A percentile compares a stretch with the other conserved stretches of the same genome.
phyloP scores from a whole-genome alignment of 2,888 invertebrate species.

The Pomacea canaliculata region DNA sequence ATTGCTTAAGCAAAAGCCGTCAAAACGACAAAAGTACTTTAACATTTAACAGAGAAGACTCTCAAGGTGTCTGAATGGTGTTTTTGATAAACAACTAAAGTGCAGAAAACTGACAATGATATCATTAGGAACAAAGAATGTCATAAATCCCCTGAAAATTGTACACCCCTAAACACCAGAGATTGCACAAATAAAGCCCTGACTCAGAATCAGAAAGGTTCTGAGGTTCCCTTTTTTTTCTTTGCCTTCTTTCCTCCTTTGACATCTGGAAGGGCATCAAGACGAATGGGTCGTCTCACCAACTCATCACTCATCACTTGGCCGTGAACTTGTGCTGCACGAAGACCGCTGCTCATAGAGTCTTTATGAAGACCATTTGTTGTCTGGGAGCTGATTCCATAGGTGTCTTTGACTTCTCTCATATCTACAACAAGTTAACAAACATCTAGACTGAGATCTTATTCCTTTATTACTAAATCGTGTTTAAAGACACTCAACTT shows the following conservation, averaged over 20 bases:
- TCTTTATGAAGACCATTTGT: constrained; percentile 37
- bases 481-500: not conserved
- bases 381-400: constrained; percentile 26
- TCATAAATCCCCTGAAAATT: no score
- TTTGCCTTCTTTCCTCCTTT: constrained; percentile 42
- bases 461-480: not conserved
- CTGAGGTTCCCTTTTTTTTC: constrained; percentile 46
- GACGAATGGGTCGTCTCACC: constrained; percentile 68
- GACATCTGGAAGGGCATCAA: constrained; percentile 71
- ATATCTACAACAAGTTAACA: constrained; percentile 42
- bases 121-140: not conserved
- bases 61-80: no score
- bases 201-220: constrained; percentile 27
- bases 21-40: no score
- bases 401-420: constrained; percentile 48
- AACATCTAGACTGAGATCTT: not conserved
- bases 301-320: constrained; percentile 56
- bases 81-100: constrained; percentile 6
- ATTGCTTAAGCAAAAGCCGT: no score
- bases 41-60: no score
- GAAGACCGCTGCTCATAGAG: constrained; percentile 57
- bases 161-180: no score
- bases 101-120: not conserved
- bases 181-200: no score
- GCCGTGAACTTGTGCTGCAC: constrained; percentile 65